A percentile compares a stretch with the other conserved stretches of the same genome.
Evolutionary conservation across 2,113 vertebrate species (phyloP).

Genomic region (Hiodon alosoides): DNA sequence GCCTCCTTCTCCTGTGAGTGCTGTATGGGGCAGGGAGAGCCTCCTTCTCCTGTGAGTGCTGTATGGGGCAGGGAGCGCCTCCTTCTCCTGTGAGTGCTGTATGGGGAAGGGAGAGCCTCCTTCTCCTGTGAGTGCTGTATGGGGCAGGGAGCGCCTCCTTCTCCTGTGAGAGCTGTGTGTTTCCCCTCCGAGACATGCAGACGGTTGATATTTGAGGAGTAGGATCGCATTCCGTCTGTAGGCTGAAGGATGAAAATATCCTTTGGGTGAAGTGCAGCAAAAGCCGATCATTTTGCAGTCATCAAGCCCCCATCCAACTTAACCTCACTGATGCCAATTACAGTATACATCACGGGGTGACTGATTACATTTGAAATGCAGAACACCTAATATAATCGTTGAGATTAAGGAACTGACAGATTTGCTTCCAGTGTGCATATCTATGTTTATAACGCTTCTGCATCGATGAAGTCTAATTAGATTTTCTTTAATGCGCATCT

Average conservation of each 20-base stretch:
- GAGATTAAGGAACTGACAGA: neutral
- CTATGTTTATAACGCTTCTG: slow-evolving; percentile 21
- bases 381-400: slow-evolving; percentile 7
- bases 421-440: slow-evolving; percentile 18
- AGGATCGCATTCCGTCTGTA: slow-evolving; percentile 28
- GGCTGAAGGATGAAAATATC: slow-evolving; percentile 30
- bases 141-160: too few species aligned
- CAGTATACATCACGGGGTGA: neutral
- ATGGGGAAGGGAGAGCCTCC: too few species aligned
- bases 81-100: too few species aligned
- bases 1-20: too few species aligned
- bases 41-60: neutral
- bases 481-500: slow-evolving; percentile 46
- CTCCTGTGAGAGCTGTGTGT: neutral
- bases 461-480: slow-evolving; percentile 41
- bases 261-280: slow-evolving; percentile 28
- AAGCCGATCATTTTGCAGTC: slow-evolving; percentile 21
- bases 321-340: neutral
- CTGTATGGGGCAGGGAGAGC: slow-evolving; percentile 6
- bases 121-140: too few species aligned
- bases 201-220: slow-evolving; percentile 27
- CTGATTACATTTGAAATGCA: slow-evolving; percentile 26
- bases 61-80: too few species aligned
- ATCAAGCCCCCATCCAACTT: neutral
- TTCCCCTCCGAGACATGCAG: slow-evolving; percentile 13